phyloP scores from a whole-genome alignment of 1,140 invertebrate genomes.

The Neodiprion fabricii region DNA sequence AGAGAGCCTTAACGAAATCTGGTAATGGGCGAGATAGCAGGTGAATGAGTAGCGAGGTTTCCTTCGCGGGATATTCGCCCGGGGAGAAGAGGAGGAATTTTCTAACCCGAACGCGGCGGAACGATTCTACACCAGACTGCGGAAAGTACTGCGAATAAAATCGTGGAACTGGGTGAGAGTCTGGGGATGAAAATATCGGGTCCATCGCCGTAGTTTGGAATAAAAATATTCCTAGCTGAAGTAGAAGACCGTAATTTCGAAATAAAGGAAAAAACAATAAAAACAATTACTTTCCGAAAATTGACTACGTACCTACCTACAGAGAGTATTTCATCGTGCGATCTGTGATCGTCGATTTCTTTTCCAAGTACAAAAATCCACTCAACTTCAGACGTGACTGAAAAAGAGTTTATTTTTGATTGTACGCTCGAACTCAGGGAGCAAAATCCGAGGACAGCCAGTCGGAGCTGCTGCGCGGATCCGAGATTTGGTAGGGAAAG shows the following conservation, averaged over 20 bases:
- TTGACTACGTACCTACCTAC: too few species aligned
- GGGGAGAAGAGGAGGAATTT: constrained; percentile 23
- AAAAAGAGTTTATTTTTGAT: not conserved
- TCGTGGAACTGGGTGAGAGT: constrained; percentile 29
- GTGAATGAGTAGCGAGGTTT: constrained; percentile 37
- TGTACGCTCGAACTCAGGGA: not conserved
- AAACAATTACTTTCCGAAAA: too few species aligned
- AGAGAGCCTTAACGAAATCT: constrained; percentile 51
- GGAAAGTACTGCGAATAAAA: not conserved
- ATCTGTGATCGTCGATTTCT: too few species aligned
- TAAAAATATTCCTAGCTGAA: constrained; percentile 34
- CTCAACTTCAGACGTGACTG: too few species aligned
- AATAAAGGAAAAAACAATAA: too few species aligned
- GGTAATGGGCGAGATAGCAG: constrained; percentile 52
- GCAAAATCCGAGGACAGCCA: not conserved
- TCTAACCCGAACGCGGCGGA: not conserved
- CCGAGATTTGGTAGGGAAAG: constrained; percentile 7
- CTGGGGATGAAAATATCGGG: constrained; percentile 37
- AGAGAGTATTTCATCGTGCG: too few species aligned
- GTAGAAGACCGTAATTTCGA: too few species aligned
- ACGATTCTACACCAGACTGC: not conserved
- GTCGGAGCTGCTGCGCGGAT: not conserved
- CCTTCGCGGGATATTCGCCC: constrained; percentile 26
- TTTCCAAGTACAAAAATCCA: too few species aligned
- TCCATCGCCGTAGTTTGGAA: constrained; percentile 27